Evolutionary conservation across 2,888 invertebrate genomes (phyloP).

Genomic region (Ptychoptera contaminata): DNA sequence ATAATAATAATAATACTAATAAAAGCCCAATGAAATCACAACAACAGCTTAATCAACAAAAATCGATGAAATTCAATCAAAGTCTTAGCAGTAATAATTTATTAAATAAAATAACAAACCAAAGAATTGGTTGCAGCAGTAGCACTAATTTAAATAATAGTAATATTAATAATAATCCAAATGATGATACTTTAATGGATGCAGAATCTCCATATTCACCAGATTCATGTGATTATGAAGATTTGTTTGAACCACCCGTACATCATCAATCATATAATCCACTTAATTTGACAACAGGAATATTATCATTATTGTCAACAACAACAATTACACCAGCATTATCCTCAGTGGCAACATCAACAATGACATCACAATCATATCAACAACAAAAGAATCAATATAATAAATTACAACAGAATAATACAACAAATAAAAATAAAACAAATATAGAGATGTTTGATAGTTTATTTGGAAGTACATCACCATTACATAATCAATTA

Average conservation of each 20-base stretch:
- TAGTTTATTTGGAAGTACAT: constrained; percentile 41
- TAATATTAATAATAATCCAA: constrained; percentile 15
- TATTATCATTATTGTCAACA: constrained; percentile 1
- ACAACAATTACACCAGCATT: not conserved
- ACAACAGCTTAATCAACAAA: not conserved
- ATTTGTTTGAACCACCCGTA: constrained; percentile 65
- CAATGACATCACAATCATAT: not conserved
- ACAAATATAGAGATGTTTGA: constrained; percentile 39
- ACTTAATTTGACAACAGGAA: constrained; percentile 8
- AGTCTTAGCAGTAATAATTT: constrained; percentile 9
- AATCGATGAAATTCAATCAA: not conserved
- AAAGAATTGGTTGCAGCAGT: constrained; percentile 14
- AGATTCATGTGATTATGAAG: constrained; percentile 76
- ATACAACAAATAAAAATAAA: constrained; percentile 13
- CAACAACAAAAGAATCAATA: not conserved
- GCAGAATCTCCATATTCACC: constrained; percentile 79
- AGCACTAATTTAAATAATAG: constrained; percentile 13
- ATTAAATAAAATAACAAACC: constrained; percentile 28
- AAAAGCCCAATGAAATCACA: constrained; percentile 1
- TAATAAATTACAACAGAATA: constrained; percentile 7
- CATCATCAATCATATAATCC: constrained; percentile 11
- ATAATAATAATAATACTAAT: not conserved
- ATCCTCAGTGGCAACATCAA: not conserved
- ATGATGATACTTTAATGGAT: constrained; percentile 43
- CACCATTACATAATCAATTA: constrained; percentile 25